Conservation (phyloP, 2,888 invertebrate genomes). For the Cryptosula pallasiana region DNA sequence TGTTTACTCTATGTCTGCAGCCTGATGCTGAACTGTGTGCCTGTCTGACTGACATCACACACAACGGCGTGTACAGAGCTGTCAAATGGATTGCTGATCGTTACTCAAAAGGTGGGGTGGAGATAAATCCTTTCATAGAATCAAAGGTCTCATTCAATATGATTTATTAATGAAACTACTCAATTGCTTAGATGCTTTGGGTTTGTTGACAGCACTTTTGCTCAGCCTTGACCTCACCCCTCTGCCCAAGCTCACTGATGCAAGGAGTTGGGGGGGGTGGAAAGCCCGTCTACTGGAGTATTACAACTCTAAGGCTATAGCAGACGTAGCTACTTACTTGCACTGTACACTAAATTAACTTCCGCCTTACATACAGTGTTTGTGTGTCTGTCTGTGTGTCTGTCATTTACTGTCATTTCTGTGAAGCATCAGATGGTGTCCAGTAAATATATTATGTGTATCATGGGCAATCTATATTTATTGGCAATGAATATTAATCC, state of each 20-base stretch:
- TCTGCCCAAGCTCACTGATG: conserved; percentile 37
- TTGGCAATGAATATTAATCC: too few relatives aligned
- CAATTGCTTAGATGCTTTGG: conserved; percentile 22
- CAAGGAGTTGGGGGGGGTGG: conserved; percentile 37
- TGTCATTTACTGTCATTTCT: too few relatives aligned
- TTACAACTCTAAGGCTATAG: conserved; percentile 34
- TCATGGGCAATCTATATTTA: too few relatives aligned
- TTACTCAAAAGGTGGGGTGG: conserved; percentile 30
- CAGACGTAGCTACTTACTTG: conserved; percentile 37
- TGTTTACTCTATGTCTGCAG: too few relatives aligned
- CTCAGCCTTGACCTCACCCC: conserved; percentile 39
- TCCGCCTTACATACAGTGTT: too few relatives aligned
- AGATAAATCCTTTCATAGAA: background rate
- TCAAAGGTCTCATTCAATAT: background rate
- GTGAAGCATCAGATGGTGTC: too few relatives aligned
- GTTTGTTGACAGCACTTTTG: conserved; percentile 35
- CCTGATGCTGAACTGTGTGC: conserved; percentile 32
- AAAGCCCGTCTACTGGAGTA: conserved; percentile 37
- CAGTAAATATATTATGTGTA: too few relatives aligned
- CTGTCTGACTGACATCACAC: conserved; percentile 33
- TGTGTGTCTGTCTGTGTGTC: too few relatives aligned
- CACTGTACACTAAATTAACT: conserved; percentile 33
- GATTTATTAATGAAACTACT: background rate
- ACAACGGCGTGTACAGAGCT: conserved; percentile 34
- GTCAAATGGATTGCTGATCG: conserved; percentile 39